These are phyloP conservation scores for Cenopis cana DNA, from an alignment of 2,888 invertebrate genomes.

Conservation along the genomic window DNA sequence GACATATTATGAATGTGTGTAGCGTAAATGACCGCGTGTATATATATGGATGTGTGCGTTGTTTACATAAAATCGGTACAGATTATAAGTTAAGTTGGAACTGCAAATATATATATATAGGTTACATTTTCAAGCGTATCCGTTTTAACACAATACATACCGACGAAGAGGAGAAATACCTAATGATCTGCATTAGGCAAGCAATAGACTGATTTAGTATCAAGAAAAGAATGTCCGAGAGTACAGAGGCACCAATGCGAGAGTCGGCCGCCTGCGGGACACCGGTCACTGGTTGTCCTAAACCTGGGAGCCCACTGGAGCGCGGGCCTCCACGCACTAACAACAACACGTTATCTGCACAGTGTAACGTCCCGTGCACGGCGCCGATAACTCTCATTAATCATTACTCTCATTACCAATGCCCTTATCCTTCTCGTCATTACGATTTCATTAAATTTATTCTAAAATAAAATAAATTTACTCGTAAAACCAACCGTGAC, in stretches of 20 bases:
- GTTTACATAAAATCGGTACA: too few relatives aligned
- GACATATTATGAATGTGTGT: too few relatives aligned
- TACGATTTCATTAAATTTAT: not conserved
- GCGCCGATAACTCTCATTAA: constrained; percentile 24
- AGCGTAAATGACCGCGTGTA: too few relatives aligned
- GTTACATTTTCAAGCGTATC: not conserved
- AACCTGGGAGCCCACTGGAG: not conserved
- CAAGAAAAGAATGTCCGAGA: not conserved
- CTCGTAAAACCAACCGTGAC: not conserved
- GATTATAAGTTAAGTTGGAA: too few relatives aligned
- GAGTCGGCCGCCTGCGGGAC: not conserved
- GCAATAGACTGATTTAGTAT: not conserved
- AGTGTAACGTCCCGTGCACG: constrained; percentile 26
- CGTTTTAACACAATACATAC: not conserved
- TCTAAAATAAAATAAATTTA: too few relatives aligned
- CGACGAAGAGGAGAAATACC: not conserved
- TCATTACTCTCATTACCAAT: constrained; percentile 19
- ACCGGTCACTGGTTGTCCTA: not conserved
- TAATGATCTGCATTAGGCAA: not conserved
- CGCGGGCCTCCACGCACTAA: not conserved
- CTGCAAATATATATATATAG: too few relatives aligned
- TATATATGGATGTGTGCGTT: too few relatives aligned
- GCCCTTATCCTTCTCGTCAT: constrained; percentile 1
- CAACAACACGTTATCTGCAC: constrained; percentile 10
- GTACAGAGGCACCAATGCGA: not conserved